Evolutionary conservation across 2,113 vertebrate genomes (phyloP), one percentile per base, ranked within the genome.

Genomic region (Callipepla californica): DNA sequence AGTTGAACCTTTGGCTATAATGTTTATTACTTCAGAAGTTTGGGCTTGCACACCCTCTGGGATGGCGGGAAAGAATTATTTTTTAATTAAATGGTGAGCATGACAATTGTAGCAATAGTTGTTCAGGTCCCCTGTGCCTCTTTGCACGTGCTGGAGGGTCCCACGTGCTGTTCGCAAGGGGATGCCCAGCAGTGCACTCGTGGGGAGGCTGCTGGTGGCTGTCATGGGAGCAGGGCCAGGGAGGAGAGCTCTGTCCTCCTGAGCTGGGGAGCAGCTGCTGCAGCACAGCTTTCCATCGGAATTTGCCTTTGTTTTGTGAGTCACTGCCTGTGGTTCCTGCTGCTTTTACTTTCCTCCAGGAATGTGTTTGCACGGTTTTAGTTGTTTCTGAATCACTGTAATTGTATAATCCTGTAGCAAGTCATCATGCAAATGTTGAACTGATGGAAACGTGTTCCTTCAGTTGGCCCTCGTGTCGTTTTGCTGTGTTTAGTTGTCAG

Each of bases 311-410:
- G 48, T 81, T 65, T 53, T 87, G 55, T 87, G 92, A 94, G 59
- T 90, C 72, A 87, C 87, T 74, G 45, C 75, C 72, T 76, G 28
- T 82, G 55, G 59, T 73, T 93, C 82, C 82, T 48, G 85, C 79
- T 92, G 72, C 85, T 93, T 96, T 92, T 87, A 36, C 75, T 87
- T 87, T 85, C 63, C 75, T 94, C 34, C 66, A 87, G 89, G 67
- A 91, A 87, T 51, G 50, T 21, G 26, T 91, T 82, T 81, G 57
- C 55, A 63, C 0, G 0, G 7, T 76, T 85, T 95, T 82, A 68
- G n/a, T 63, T 58, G 72, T 59, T 63, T 61, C 74, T 91, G 67
- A 85, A 59, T 87, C 70, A 91, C 8, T 66, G n/a, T 26, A 74
- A 47, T 74, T 67, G 20, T 79, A 21, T 87, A 51, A 44, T 50